Percentiles rank a stretch among this genome's conserved stretches.
phyloP scores from a whole-genome alignment of 2,113 vertebrate genomes.

The Eretmochelys imbricata region DNA sequence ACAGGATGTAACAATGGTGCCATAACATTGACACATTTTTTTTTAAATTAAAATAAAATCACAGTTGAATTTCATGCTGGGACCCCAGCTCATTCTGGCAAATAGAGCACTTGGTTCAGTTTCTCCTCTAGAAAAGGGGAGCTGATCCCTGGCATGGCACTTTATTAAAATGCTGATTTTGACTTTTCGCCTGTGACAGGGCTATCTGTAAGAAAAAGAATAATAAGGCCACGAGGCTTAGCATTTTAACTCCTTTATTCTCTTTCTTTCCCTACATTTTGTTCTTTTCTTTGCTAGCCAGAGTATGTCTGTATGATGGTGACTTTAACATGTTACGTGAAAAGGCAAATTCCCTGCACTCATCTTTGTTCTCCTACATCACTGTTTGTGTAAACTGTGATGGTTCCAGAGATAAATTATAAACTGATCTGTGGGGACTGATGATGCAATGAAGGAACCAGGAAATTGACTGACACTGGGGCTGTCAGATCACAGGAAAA shows the following conservation, averaged over 20 bases:
- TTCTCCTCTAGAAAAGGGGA: constrained; percentile 22
- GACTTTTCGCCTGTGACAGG: constrained; percentile 60
- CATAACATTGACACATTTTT: background rate
- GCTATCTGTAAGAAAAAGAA: constrained; percentile 45
- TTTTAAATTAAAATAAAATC: constrained; percentile 1
- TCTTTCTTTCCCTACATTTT: background rate
- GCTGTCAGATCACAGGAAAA: background rate
- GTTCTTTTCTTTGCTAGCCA: background rate
- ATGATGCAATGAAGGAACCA: background rate
- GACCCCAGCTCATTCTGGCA: background rate
- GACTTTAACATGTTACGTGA: background rate
- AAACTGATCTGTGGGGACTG: background rate
- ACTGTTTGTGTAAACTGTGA: background rate
- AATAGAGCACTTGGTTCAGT: constrained; percentile 3
- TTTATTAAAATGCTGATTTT: constrained; percentile 70
- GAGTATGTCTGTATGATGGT: background rate
- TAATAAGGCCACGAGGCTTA: background rate
- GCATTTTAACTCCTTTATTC: constrained; percentile 2
- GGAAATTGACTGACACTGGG: background rate
- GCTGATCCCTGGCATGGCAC: background rate
- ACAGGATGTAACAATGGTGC: background rate
- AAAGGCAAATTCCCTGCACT: background rate
- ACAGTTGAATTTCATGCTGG: background rate
- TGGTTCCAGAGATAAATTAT: background rate
- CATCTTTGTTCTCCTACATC: background rate